Evolutionary conservation across 2,888 invertebrate genomes (phyloP).

Genomic region (Drepanosiphum platanoidis): DNA sequence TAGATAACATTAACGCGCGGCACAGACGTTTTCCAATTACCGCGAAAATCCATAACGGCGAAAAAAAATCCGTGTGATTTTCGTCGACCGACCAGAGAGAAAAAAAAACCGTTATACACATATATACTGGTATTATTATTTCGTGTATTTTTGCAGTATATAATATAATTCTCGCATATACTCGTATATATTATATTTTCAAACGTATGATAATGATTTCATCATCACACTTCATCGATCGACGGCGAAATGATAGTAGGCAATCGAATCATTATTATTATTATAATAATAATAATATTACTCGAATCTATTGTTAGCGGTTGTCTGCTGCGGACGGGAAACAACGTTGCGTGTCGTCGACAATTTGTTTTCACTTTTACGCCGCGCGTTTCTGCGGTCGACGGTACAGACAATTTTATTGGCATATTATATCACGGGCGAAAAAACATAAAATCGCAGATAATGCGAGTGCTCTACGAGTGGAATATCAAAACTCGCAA

Average conservation of each 20-base stretch:
- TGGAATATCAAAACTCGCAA: too few species aligned
- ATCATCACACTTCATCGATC: slow-evolving; percentile 53
- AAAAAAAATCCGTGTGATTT: slow-evolving; percentile 18
- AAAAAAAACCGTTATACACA: not conserved
- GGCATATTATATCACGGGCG: not conserved
- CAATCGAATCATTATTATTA: too few species aligned
- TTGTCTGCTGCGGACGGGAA: slow-evolving; percentile 22
- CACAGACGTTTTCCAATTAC: not conserved
- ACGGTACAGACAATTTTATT: slow-evolving; percentile 6
- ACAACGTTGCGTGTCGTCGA: slow-evolving; percentile 43
- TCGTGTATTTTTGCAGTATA: not conserved
- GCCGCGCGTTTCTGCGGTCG: slow-evolving; percentile 14
- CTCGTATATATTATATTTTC: too few species aligned
- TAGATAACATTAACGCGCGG: not conserved
- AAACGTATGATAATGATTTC: too few species aligned
- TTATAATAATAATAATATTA: too few species aligned
- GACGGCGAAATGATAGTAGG: slow-evolving; percentile 30
- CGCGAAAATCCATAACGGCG: not conserved
- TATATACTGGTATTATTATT: not conserved
- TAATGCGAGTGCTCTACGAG: not conserved
- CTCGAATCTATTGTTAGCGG: slow-evolving; percentile 39
- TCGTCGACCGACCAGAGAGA: not conserved
- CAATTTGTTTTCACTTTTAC: slow-evolving; percentile 56
- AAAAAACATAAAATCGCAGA: not conserved
- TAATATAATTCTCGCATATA: too few species aligned